A percentile compares a stretch with the other conserved stretches of the same genome.
phyloP scores from a whole-genome alignment of 2,113 vertebrate genomes.

The Notechis scutatus region DNA sequence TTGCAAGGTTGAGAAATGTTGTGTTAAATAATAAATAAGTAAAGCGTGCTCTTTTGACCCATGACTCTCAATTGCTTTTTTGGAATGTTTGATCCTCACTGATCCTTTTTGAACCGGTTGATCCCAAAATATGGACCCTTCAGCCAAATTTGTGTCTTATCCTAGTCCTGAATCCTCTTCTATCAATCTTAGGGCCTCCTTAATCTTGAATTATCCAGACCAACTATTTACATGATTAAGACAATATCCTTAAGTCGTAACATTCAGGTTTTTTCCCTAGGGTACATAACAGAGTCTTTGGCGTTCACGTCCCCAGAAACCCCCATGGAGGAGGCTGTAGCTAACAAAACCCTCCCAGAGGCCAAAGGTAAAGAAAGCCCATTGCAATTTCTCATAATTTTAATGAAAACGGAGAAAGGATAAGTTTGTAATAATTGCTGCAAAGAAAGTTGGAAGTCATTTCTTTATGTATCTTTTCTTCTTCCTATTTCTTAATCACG shows the following conservation, averaged over 20 bases:
- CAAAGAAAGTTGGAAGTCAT: not conserved
- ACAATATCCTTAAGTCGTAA: not conserved
- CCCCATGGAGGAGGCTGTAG: constrained; percentile 57
- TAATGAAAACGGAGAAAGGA: not conserved
- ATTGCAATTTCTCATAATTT: not conserved
- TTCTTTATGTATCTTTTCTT: not conserved
- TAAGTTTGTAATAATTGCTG: not conserved
- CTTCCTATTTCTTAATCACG: not conserved
- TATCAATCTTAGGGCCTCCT: not conserved
- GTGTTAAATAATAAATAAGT: not conserved
- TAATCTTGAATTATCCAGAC: not conserved
- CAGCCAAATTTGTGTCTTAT: not conserved
- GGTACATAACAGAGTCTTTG: constrained; percentile 53
- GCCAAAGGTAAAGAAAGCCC: constrained; percentile 51
- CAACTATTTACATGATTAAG: too few species aligned
- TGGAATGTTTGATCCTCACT: not conserved
- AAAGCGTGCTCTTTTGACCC: not conserved
- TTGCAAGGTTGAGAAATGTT: not conserved
- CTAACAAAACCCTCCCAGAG: constrained; percentile 69
- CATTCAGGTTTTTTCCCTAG: constrained; percentile 35
- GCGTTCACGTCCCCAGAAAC: constrained; percentile 64
- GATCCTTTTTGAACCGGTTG: not conserved
- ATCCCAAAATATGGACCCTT: not conserved
- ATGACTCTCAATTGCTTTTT: not conserved
- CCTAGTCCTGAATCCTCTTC: too few species aligned